A percentile compares a stretch with the other conserved stretches of the same genome.
phyloP scores from a whole-genome alignment of 2,888 invertebrate species.

The Deladenus siricidicola region DNA sequence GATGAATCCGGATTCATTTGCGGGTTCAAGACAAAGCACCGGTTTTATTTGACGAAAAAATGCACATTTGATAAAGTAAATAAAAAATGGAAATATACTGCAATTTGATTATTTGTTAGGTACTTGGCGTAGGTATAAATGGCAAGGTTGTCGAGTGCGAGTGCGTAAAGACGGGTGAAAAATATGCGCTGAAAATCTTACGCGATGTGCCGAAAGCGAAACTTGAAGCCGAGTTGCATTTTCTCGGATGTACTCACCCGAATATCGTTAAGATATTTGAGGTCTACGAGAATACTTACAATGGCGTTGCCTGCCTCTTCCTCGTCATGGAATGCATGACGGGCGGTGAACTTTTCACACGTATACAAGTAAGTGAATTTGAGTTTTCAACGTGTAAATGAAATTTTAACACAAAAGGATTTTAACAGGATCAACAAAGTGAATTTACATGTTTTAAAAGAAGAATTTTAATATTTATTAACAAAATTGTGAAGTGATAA shows the following conservation, averaged over 20 bases:
- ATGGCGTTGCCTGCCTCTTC: conserved; percentile 78
- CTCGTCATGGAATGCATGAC: conserved; percentile 99
- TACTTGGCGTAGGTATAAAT: conserved; percentile 87
- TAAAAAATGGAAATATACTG: conserved; percentile 8
- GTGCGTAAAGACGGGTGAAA: conserved; percentile 67
- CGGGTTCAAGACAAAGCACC: too few relatives aligned
- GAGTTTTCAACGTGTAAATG: neutral
- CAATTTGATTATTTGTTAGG: conserved; percentile 17
- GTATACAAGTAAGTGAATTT: conserved; percentile 67
- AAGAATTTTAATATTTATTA: too few relatives aligned
- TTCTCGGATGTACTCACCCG: conserved; percentile 78
- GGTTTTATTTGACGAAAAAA: conserved; percentile 3
- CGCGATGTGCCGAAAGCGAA: conserved; percentile 85
- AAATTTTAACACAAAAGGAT: too few relatives aligned
- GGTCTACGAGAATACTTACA: conserved; percentile 93
- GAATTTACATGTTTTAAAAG: too few relatives aligned
- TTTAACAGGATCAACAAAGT: too few relatives aligned
- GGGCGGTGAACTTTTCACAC: conserved; percentile 90
- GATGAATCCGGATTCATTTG: too few relatives aligned
- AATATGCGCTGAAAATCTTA: conserved; percentile 84
- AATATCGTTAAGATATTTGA: conserved; percentile 86
- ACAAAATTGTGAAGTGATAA: too few relatives aligned
- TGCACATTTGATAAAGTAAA: neutral
- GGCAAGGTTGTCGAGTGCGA: conserved; percentile 96
- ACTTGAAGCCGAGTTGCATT: conserved; percentile 84